Percentiles rank a stretch among this genome's conserved stretches.
These are phyloP conservation scores for Leptinotarsa juncta DNA, from an alignment of 2,888 invertebrate species.

Conservation along the genomic window DNA sequence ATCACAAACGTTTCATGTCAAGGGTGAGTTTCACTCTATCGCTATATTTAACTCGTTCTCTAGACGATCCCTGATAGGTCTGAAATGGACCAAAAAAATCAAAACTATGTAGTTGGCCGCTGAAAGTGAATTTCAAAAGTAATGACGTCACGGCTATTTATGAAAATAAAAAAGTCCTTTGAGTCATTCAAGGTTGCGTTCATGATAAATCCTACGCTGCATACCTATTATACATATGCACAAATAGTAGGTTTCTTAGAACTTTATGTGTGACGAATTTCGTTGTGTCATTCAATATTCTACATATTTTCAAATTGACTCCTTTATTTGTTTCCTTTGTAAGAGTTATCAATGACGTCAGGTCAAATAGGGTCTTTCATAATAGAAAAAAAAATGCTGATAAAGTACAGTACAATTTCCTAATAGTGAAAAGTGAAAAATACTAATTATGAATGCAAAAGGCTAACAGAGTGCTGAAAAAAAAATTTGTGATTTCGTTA, in stretches of 20 bases:
- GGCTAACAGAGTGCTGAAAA: too few relatives aligned
- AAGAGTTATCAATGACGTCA: too few relatives aligned
- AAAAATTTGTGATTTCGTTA: too few relatives aligned
- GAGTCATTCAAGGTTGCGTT: constrained; percentile 17
- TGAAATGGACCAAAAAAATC: background rate
- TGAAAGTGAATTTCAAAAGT: background rate
- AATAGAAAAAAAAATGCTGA: too few relatives aligned
- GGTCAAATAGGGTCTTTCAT: too few relatives aligned
- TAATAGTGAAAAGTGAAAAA: too few relatives aligned
- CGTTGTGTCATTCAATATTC: background rate
- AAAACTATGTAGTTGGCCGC: background rate
- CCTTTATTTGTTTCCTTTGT: background rate
- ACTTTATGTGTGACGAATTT: background rate
- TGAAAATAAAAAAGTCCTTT: constrained; percentile 7
- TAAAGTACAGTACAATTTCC: too few relatives aligned
- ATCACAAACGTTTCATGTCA: background rate
- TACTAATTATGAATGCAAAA: too few relatives aligned
- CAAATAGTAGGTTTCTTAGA: background rate
- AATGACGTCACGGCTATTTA: constrained; percentile 4
- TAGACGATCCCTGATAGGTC: background rate
- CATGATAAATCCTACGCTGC: constrained; percentile 13
- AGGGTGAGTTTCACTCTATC: constrained; percentile 1
- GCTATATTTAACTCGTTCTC: too few relatives aligned
- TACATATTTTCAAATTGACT: background rate
- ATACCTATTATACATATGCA: background rate